phyloP scores from a whole-genome alignment of 2,113 vertebrate genomes.

The Nymphicus hollandicus region DNA sequence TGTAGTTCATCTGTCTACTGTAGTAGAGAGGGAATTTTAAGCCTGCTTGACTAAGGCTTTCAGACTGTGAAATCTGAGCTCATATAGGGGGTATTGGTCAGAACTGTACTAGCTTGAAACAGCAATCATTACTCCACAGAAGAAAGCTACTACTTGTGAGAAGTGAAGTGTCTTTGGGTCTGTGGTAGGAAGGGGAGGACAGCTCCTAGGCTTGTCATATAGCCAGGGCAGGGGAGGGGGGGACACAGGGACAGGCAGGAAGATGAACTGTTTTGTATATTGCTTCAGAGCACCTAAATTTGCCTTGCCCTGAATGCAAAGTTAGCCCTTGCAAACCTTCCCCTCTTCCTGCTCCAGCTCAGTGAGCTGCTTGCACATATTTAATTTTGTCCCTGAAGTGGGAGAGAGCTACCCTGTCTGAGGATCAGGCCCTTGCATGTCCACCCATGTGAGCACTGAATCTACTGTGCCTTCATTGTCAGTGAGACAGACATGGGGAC shows the following conservation, averaged over 20 bases:
- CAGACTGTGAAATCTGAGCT: neutral
- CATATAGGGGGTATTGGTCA: fast-evolving
- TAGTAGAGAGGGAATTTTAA: neutral
- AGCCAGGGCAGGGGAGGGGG: fast-evolving
- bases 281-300: neutral
- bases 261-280: neutral
- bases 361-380: neutral
- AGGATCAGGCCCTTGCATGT: neutral
- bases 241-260: neutral
- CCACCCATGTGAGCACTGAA: neutral
- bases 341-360: neutral
- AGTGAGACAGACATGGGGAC: fast-evolving
- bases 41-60: neutral
- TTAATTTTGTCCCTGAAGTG: neutral
- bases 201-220: neutral
- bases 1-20: neutral
- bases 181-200: neutral
- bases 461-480: neutral
- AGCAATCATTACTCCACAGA: fast-evolving
- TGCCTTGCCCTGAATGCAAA: neutral
- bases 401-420: neutral
- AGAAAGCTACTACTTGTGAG: neutral
- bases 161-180: neutral
- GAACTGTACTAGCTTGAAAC: neutral
- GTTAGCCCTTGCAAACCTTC: neutral